A percentile compares a stretch with the other conserved stretches of the same genome.
phyloP scores from a whole-genome alignment of 2,888 invertebrate species.

The Eristalinus aeneus region DNA sequence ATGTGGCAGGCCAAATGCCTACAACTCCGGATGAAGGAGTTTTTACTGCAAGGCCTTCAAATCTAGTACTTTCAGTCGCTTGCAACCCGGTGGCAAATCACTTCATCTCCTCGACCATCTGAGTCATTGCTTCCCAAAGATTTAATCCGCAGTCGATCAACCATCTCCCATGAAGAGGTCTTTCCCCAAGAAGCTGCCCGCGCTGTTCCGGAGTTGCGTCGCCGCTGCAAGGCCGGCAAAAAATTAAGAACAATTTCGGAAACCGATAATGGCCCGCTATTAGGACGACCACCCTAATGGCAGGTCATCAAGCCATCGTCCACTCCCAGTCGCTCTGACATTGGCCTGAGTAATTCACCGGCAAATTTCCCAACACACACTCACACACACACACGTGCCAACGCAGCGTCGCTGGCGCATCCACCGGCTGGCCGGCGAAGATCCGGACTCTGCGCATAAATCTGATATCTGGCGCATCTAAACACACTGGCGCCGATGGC shows the following conservation, averaged over 20 bases:
- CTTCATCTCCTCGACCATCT: no score
- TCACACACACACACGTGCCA: slow-evolving; percentile 7
- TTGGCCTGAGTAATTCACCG: slow-evolving; percentile 14
- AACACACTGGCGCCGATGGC: slow-evolving; percentile 68
- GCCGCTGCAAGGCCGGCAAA: neutral
- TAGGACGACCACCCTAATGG: slow-evolving; percentile 63
- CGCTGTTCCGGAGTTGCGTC: no score
- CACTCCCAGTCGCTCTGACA: neutral
- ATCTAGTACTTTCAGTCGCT: no score
- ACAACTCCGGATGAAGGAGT: no score
- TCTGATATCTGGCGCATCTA: slow-evolving; percentile 51
- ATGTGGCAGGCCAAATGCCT: no score
- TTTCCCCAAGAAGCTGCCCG: no score
- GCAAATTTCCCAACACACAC: slow-evolving; percentile 40
- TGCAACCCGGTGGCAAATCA: no score
- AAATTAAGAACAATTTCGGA: slow-evolving; percentile 49
- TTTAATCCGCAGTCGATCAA: no score
- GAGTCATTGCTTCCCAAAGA: no score
- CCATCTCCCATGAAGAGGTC: no score
- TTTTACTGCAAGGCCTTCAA: no score
- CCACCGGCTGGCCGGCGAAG: neutral
- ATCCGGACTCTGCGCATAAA: neutral
- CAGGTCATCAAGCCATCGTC: slow-evolving; percentile 38
- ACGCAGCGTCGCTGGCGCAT: neutral
- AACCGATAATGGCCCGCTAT: slow-evolving; percentile 63